phyloP scores from a whole-genome alignment of 2,113 vertebrate species.

The Tragelaphus scriptus region DNA sequence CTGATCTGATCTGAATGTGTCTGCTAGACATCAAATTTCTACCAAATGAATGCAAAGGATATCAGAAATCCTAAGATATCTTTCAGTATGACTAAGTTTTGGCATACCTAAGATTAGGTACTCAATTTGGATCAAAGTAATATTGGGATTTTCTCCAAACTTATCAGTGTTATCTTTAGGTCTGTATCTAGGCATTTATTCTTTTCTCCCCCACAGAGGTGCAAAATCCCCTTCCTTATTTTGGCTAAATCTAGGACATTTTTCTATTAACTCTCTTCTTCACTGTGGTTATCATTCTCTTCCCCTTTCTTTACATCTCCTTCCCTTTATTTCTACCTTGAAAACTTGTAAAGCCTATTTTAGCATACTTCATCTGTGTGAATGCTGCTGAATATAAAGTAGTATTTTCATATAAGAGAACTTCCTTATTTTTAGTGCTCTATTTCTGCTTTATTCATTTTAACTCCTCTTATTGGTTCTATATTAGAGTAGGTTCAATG shows the following conservation, averaged over 20 bases:
- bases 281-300: background rate
- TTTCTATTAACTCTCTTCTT: background rate
- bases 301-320: background rate
- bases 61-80: background rate
- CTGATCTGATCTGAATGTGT: background rate
- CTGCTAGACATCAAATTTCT: background rate
- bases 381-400: background rate
- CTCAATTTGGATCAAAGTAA: background rate
- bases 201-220: background rate
- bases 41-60: background rate
- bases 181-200: background rate
- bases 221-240: background rate
- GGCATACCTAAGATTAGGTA: background rate
- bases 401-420: background rate
- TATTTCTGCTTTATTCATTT: background rate
- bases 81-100: background rate
- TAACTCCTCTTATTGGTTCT: background rate
- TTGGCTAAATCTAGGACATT: background rate
- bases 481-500: background rate
- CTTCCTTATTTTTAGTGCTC: background rate
- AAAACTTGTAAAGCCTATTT: background rate
- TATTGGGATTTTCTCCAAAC: background rate
- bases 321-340: slow-evolving; percentile 9
- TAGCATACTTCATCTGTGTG: background rate
- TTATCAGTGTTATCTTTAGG: background rate